These are phyloP conservation scores for Cladopsammia gracilis DNA, from an alignment of 64 coral and sea anemone species.

Conservation along the genomic window DNA sequence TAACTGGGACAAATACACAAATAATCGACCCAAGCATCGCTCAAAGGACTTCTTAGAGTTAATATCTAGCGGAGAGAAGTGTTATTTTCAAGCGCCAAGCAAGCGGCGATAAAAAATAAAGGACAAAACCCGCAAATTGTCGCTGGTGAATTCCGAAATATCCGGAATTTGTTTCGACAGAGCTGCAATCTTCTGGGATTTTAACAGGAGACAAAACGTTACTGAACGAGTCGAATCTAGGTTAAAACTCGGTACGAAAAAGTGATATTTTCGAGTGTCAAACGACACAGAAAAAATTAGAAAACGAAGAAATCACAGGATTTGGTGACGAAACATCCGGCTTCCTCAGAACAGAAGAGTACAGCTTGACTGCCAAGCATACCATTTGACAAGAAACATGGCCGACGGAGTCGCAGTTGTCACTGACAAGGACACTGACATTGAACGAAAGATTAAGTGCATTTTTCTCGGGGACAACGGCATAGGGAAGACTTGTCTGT, in stretches of 20 bases:
- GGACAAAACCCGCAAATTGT: not conserved
- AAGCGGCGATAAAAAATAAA: not conserved
- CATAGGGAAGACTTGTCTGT: constrained; percentile 88
- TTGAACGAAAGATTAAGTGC: constrained; percentile 80
- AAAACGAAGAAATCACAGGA: not conserved
- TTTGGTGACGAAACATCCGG: constrained; percentile 8
- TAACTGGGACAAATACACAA: not conserved
- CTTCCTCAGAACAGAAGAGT: not conserved
- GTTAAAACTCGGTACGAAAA: not conserved
- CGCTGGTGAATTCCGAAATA: constrained; percentile 9
- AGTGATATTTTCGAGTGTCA: not conserved
- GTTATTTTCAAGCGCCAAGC: constrained; percentile 16
- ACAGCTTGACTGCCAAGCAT: not conserved
- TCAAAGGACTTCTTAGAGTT: not conserved
- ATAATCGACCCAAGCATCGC: not conserved
- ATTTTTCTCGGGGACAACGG: constrained; percentile 81
- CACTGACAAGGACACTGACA: constrained; percentile 80
- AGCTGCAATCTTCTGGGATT: not conserved
- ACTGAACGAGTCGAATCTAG: not conserved
- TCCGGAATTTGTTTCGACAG: not conserved
- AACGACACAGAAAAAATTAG: not conserved
- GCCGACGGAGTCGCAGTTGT: constrained; percentile 77
- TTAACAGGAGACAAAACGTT: not conserved
- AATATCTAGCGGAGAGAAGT: not conserved
- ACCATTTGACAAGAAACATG: constrained; percentile 54